phyloP scores from a whole-genome alignment of 2,797 vertebrate genomes.

The Manis javanica region DNA sequence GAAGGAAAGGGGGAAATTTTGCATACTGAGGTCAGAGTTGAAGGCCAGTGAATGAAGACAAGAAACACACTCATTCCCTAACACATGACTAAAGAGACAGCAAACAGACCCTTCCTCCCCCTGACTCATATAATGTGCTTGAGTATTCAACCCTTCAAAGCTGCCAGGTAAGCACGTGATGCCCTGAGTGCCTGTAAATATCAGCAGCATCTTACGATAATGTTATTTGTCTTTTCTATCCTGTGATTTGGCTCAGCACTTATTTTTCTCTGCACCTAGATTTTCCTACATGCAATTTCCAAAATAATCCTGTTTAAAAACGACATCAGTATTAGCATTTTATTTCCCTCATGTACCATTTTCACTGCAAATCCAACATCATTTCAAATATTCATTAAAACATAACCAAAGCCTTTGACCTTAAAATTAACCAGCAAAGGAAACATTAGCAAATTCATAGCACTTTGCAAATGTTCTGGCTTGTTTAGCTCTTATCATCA shows the following conservation, averaged over 20 bases:
- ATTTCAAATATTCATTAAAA: conserved; percentile 70
- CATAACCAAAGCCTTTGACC: conserved; percentile 68
- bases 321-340: conserved; percentile 52
- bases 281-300: conserved; percentile 26
- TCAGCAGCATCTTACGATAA: background rate
- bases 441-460: conserved; percentile 67
- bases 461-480: conserved; percentile 59
- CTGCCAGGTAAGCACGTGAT: background rate
- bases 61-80: background rate
- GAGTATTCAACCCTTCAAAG: background rate
- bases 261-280: conserved; percentile 38
- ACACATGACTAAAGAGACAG: background rate
- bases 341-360: conserved; percentile 53
- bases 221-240: background rate
- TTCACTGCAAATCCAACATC: conserved; percentile 64
- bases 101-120: background rate
- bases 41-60: background rate
- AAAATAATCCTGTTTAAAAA: conserved; percentile 37
- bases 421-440: conserved; percentile 69
- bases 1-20: background rate
- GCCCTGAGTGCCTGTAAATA: background rate
- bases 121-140: background rate
- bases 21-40: background rate
- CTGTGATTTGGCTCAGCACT: conserved; percentile 13
- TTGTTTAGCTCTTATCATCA: conserved; percentile 67